Evolutionary conservation across 2,888 invertebrate species (phyloP), one percentile per base, ranked within the genome.

Genomic region (Lasius platythorax): DNA sequence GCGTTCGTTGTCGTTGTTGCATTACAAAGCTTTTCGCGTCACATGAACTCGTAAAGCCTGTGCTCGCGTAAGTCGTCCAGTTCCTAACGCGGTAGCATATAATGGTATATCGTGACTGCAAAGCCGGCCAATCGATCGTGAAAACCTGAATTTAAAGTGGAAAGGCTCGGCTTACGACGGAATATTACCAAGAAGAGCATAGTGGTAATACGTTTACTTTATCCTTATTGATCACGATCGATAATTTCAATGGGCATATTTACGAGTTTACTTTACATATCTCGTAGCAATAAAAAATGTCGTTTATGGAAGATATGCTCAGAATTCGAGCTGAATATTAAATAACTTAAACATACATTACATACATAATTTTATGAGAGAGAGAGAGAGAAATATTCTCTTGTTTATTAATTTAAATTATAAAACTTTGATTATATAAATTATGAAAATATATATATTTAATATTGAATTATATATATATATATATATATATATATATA

Each of bases 21-120:
- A 87, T 89, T 86, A 85, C 85, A 83, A 83, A 81, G 87, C 89
- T 88, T 86, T 84, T 81, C 82, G 70, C 84, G 89, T 89, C 82
- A 85, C 86, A 87, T 89, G 87, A 84, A 85, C 86, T 76, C 82
- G 78, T 86, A 82, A 88, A 86, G 84, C 84, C 68, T 56, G 68
- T 46, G 70, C 75, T 81, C 83, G 70, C 67, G 76, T 79, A 63
- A 61, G 82, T 82, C 81, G 86, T 83, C 67, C 67, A 40, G 72
- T 58, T 83, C 33, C 74, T 61, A 66, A 63, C 83, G 28, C 70
- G 50, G 53, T 33, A 61, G 50, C 56, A 73, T 50, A 72, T 46
- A 82, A 67, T 78, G 56, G 64, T 82, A 67, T 84, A 86, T 88
- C 88, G 88, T 85, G 83, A 85, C 86, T 85, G 83, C 68, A 64